Evolutionary conservation across 2,797 vertebrate genomes (phyloP).

Genomic region (Lagorchestes hirsutus): DNA sequence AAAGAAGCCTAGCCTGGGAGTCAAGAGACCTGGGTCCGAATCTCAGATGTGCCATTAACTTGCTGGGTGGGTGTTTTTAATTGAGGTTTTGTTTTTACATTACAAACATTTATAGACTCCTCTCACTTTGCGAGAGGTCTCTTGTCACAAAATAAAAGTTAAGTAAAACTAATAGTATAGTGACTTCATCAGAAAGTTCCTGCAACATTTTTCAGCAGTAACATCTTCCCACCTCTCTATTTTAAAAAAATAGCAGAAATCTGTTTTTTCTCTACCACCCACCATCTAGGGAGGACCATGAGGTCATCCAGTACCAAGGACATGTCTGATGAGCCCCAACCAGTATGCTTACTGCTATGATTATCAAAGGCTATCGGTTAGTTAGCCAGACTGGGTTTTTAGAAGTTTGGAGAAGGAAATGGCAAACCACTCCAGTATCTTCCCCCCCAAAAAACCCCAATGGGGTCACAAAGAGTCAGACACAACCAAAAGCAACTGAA

Average conservation of each 20-base stretch:
- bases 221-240: neutral
- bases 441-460: neutral
- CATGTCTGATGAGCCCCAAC: neutral
- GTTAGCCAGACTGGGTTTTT: neutral
- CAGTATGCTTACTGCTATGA: neutral
- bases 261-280: neutral
- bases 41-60: neutral
- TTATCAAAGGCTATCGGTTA: neutral
- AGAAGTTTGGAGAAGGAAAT: neutral
- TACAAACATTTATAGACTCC: neutral
- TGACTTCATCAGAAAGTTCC: no score
- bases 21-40: neutral
- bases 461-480: neutral
- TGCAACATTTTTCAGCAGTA: neutral
- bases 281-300: neutral
- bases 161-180: neutral
- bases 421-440: neutral
- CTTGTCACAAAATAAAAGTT: neutral
- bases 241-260: neutral
- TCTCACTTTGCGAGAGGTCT: neutral
- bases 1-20: neutral
- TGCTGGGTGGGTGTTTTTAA: neutral
- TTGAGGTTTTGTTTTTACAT: neutral
- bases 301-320: neutral
- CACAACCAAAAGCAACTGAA: neutral